Base-by-base conservation (phyloP, 2,797 vertebrate genomes). In the Margarornis squamiger region DNA sequence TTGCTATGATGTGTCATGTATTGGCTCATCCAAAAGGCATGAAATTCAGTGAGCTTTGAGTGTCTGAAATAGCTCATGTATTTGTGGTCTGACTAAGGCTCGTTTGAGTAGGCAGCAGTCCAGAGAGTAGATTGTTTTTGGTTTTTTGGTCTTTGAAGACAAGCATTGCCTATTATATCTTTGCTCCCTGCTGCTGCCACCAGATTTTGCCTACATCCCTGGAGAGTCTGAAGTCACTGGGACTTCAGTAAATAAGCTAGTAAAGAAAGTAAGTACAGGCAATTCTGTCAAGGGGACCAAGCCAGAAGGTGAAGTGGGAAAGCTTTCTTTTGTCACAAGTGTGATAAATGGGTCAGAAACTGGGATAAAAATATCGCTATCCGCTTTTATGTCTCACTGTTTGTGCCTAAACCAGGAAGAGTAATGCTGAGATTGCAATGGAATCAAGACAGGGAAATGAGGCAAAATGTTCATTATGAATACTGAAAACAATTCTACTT, bases 1-100 rank as follows among this genome's bases (percentile, higher is more conserved):
- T 26, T 82, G 6, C 39, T 48, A 4, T 36, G 32, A 9, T 48
- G 7, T 29, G 18, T 49, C 43, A 27, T 0, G 0, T 26, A 38
- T 19, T 32, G 48, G 15, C n/a, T 91, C 29, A 26, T 41, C 55
- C 23, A 63, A 52, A 89, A 82, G 21, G 16, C 39, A 59, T 63
- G 26, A 80, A 86, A 20, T 10, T 8, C 41, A 6, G 17, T 71
- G 27, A 59, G 6, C 24, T 59, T 5, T 24, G 21, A 52, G 6
- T 67, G 2, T 75, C 52, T 91, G 54, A 93, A 88, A 63, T 20
- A 80, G 6, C 22, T 90, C 12, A 9, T 27, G 14, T 49, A 26
- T 72, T 83, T 75, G 38, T 86, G 12, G 7, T 82, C 74, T 59
- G 4, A 20, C 7, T 55, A 19, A n/a, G 26, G 15, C n/a, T 88